Percentiles rank a stretch among this genome's conserved stretches.
phyloP scores from a whole-genome alignment of 2,888 invertebrate genomes.

The Meiosimyza decipiens region DNA sequence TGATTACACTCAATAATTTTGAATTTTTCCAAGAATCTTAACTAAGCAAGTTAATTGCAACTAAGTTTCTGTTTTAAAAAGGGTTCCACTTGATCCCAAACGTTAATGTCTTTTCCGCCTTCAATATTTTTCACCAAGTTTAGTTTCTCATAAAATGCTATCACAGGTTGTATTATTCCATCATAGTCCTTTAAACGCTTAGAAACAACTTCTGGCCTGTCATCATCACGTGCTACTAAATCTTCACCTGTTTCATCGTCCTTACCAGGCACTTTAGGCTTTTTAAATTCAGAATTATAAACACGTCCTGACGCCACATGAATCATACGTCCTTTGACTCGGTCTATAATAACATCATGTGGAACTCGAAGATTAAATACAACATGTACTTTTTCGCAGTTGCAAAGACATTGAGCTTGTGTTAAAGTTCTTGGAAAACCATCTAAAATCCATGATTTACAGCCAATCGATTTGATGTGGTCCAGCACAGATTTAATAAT shows the following conservation, averaged over 20 bases:
- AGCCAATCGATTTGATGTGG: constrained; percentile 75
- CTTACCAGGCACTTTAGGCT: constrained; percentile 80
- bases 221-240: constrained; percentile 88
- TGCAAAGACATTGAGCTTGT: constrained; percentile 84
- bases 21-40: too few species aligned
- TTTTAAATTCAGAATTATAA: constrained; percentile 93
- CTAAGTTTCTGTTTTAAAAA: constrained; percentile 49
- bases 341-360: constrained; percentile 83
- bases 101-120: constrained; percentile 89
- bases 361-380: constrained; percentile 92
- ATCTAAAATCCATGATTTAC: constrained; percentile 76
- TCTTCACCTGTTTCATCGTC: constrained; percentile 94
- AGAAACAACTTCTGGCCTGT: constrained; percentile 86
- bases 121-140: constrained; percentile 83
- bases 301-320: constrained; percentile 91
- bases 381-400: constrained; percentile 78
- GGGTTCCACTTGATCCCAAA: constrained; percentile 84
- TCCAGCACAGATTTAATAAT: constrained; percentile 84
- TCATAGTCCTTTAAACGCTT: constrained; percentile 84
- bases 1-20: too few species aligned
- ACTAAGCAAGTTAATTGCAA: too few species aligned
- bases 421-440: constrained; percentile 82
- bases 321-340: constrained; percentile 89
- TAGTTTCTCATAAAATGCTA: constrained; percentile 80
- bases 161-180: constrained; percentile 81